Conservation (phyloP, 2,888 invertebrate species). For the Parasteatoda lunata region DNA sequence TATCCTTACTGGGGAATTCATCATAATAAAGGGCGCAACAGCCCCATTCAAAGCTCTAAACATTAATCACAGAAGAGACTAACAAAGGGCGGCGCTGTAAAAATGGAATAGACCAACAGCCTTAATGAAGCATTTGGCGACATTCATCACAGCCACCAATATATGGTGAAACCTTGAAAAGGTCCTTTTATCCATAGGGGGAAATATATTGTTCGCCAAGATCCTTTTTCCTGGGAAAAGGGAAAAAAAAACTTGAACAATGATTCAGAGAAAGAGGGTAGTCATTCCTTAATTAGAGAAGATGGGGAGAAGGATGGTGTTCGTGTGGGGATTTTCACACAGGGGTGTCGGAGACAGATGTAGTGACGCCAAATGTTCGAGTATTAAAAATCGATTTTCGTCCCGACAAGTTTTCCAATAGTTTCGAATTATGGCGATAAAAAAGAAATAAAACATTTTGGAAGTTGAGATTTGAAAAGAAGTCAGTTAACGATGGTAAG, state of each 20-base stretch:
- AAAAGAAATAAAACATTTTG: background rate
- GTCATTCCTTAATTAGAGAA: constrained; percentile 34
- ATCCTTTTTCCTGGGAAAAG: background rate
- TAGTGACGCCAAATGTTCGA: background rate
- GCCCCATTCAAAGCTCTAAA: background rate
- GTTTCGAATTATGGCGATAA: background rate
- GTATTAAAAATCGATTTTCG: background rate
- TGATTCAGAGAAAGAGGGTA: constrained; percentile 24
- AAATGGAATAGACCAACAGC: background rate
- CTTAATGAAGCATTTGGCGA: background rate
- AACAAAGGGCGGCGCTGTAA: background rate
- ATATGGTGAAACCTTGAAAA: background rate
- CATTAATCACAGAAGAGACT: background rate
- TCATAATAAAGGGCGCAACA: no score
- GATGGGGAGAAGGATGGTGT: background rate
- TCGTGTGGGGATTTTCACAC: background rate
- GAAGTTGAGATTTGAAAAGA: background rate
- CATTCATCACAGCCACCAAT: background rate
- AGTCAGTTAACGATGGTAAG: no score
- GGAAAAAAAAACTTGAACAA: background rate
- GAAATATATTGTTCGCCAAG: background rate
- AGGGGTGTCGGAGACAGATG: background rate
- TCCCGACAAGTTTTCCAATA: background rate
- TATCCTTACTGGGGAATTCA: no score
- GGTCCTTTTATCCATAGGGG: background rate